Base-by-base conservation (phyloP, 2,888 invertebrate species). In the Archips crataeganus region DNA sequence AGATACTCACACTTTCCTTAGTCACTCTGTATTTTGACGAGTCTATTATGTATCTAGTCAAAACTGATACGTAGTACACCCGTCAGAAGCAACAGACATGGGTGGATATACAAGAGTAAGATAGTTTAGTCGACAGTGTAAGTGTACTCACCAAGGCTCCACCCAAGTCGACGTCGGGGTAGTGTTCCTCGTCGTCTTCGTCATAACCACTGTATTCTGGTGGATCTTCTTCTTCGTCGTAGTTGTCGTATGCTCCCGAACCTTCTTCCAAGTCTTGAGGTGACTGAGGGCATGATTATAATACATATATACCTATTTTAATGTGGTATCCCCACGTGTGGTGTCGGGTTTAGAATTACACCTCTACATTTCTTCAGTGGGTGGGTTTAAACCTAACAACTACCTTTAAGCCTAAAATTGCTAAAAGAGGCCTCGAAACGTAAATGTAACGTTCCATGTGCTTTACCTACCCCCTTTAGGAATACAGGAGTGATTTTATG, bases 221-320 rank as follows among this genome's bases (percentile, higher is more conserved):
- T 69, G 80, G 86, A 77, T 90, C 92, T 63, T 91, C 94, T 15
- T 95, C 94, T 9, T 89, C 91, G 79, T 93, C 92, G 77, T 93
- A 93, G 63, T 90, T 87, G 75, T 91, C 90, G 80, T 93, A 91
- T 66, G 81, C 85, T 70, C 92, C 94, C 0, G 93, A 93, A 0
- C 92, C 92, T 15, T 90, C 90, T 70, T 90, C 87, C n/a, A 82
- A 65, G 69, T 90, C 87, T n/a, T 81, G 66, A 13, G 83, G 83
- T 15, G 84, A 84, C 87, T 87, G 78, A 1, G 47, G 34, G 13
- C 2, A 42, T 23, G 15, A 34, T 1, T 5, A 68, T 13, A 45
- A 57, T 15, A 10, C 13, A 39, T 6, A 39, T 36, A 36, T 36
- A 36, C 6, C 6, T 13, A n/a, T 6, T 49, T 11, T 6, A 15